A percentile compares a stretch with the other conserved stretches of the same genome.
Conservation (phyloP, 2,888 invertebrate species). For the Ormyrus labotus region DNA sequence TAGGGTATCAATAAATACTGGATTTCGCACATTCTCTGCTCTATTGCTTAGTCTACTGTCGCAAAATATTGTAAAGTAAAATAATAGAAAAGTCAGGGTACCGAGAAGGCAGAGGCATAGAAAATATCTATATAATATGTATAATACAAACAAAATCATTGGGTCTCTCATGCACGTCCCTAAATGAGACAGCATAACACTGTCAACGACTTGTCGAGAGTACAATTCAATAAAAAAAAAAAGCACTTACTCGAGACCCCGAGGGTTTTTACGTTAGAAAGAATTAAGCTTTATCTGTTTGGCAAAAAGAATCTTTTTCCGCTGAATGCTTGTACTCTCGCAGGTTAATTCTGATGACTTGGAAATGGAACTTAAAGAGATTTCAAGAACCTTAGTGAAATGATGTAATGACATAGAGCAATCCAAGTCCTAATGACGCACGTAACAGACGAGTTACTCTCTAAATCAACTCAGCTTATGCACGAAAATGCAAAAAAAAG, state of each 20-base stretch:
- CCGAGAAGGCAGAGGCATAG: conserved; percentile 51
- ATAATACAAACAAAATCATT: conserved; percentile 51
- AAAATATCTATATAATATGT: conserved; percentile 45
- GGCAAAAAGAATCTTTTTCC: not conserved
- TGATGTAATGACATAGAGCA: conserved; percentile 53
- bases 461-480: conserved; percentile 63
- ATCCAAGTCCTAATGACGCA: conserved; percentile 57
- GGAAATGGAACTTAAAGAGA: conserved; percentile 31
- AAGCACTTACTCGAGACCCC: conserved; percentile 26
- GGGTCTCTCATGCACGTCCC: conserved; percentile 53
- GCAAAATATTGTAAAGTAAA: conserved; percentile 41
- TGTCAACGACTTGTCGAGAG: conserved; percentile 49
- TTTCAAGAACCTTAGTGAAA: conserved; percentile 44
- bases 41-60: conserved; percentile 48
- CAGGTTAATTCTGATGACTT: conserved; percentile 32
- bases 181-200: conserved; percentile 13
- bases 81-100: conserved; percentile 32
- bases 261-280: not conserved
- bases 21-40: conserved; percentile 52
- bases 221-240: conserved; percentile 38
- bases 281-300: too few relatives aligned
- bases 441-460: conserved; percentile 49
- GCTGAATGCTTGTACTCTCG: conserved; percentile 52
- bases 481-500: conserved; percentile 67
- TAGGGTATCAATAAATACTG: conserved; percentile 29